Conservation (phyloP, 2,113 vertebrate species). For the Toxostoma redivivum region DNA sequence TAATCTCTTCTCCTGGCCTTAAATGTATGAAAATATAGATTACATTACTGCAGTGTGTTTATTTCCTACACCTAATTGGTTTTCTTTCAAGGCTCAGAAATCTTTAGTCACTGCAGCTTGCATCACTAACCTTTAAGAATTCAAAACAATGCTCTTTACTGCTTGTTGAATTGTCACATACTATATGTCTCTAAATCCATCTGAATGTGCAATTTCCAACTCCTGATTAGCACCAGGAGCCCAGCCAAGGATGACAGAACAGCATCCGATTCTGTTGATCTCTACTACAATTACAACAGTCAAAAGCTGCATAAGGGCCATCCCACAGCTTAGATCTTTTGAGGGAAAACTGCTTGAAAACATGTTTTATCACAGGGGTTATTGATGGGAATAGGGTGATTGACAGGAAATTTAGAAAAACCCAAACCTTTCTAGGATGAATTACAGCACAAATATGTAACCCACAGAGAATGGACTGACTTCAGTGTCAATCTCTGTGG, state of each 20-base stretch:
- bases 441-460: neutral
- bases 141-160: constrained; percentile 15
- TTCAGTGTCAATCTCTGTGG: neutral
- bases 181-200: constrained; percentile 37
- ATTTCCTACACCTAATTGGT: neutral
- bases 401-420: neutral
- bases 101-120: neutral
- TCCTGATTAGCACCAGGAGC: constrained; percentile 28
- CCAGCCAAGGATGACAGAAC: constrained; percentile 34
- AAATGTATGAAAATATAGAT: constrained; percentile 33
- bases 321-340: neutral
- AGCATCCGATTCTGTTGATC: neutral
- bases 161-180: constrained; percentile 23
- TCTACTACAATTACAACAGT: neutral
- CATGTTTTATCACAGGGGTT: neutral
- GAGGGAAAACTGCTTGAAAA: neutral
- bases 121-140: constrained; percentile 41
- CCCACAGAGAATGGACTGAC: neutral
- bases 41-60: neutral
- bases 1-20: constrained; percentile 25
- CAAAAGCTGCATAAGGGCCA: neutral
- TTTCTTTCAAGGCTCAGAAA: constrained; percentile 21
- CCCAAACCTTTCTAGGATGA: neutral
- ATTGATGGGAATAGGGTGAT: neutral
- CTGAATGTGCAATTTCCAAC: constrained; percentile 25